Conservation (phyloP, 2,113 vertebrate species). For the Hyla sarda region DNA sequence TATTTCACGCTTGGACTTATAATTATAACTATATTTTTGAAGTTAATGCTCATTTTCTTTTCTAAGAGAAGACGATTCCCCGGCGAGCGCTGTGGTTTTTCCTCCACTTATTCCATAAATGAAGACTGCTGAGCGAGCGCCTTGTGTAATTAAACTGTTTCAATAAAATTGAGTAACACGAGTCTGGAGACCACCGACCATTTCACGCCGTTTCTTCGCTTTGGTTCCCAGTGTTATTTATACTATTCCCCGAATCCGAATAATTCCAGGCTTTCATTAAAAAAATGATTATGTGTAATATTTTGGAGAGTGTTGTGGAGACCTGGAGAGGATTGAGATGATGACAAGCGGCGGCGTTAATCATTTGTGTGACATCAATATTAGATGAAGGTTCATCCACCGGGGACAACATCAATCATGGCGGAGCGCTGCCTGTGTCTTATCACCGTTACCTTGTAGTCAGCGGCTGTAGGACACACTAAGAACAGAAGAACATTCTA, state of each 20-base stretch:
- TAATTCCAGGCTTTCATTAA: conserved; percentile 46
- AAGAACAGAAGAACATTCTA: no score
- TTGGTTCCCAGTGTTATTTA: conserved; percentile 45
- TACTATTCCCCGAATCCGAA: conserved; percentile 43
- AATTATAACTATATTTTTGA: conserved; percentile 52
- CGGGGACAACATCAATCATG: no score
- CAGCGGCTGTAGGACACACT: no score
- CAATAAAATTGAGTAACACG: conserved; percentile 65
- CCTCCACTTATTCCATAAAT: conserved; percentile 59
- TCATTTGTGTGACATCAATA: no score
- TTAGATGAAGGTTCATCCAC: no score
- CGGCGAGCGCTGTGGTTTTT: conserved; percentile 64
- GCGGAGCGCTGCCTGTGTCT: no score
- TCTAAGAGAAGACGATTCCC: conserved; percentile 37
- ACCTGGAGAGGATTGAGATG: no score
- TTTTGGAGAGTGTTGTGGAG: not conserved
- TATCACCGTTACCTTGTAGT: no score
- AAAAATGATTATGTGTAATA: conserved; percentile 38
- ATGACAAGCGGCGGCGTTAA: no score
- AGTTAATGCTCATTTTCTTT: conserved; percentile 54
- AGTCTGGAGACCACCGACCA: conserved; percentile 59
- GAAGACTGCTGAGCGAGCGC: conserved; percentile 62
- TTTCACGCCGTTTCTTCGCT: conserved; percentile 58
- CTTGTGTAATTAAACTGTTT: conserved; percentile 63
- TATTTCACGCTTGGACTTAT: conserved; percentile 28